Base-by-base conservation (phyloP, 2,797 vertebrate species). In the Halcyon leucocephala region DNA sequence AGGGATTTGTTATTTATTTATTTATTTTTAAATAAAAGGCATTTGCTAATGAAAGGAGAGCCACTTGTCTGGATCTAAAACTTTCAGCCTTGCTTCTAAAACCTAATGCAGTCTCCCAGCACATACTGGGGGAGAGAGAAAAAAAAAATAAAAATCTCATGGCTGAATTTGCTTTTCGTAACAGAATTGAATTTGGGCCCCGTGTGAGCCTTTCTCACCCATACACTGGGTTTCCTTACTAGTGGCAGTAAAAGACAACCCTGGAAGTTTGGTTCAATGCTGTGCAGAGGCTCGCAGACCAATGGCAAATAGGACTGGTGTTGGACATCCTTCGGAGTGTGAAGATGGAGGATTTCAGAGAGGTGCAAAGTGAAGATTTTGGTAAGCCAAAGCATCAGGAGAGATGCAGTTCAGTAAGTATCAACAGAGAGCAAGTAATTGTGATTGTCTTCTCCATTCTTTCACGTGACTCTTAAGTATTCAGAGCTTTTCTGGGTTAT, bases 1-100 rank as follows among this genome's bases (percentile, higher is more conserved):
- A 96, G 7, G 29, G 37, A 66, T 83, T 37, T 62, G 9, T 35
- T 88, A 89, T 86, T 93, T 94, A 86, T 87, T 94, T 93, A 89
- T 76, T 89, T 91, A 64, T 64, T 89, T 73, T 39, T 18, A 88
- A 90, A 82, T 82, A 93, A 96, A 92, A 93, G 58, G 33, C 33
- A 33, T 61, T 73, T 0, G 2, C 39, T 95, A 93, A 95, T 77
- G 81, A 95, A 95, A 70, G 51, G 28, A 95, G 67, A 81, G 28
- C 7, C 69, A 37, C 37, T 85, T 4, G 0, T 49, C 74, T 66
- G 78, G 11, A 92, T 87, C 74, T 61, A 74, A 94, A 93, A 77
- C 71, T 93, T 94, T 24, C 88, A 92, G 39, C 35, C 46, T 69
- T 64, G 37, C 71, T 82, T 93, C 78, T 28, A 89, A 91, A 88